phyloP scores from a whole-genome alignment of 2,797 vertebrate genomes.

The Sardinella longiceps region DNA sequence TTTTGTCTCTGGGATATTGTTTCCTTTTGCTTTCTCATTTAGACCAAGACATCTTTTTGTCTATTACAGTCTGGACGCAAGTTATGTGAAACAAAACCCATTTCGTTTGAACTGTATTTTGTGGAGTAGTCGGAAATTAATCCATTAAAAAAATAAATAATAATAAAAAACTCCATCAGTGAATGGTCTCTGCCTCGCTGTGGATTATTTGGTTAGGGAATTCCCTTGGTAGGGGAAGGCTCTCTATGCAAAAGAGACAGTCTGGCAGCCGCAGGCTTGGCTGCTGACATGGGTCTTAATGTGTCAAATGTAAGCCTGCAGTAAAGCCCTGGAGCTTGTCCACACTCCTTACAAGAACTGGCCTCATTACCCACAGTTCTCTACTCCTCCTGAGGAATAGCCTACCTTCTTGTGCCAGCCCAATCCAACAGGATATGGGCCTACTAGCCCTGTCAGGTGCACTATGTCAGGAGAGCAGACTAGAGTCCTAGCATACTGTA shows the following conservation, averaged over 20 bases:
- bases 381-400: not conserved
- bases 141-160: not conserved
- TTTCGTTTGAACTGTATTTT: no score
- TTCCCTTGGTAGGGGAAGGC: not conserved
- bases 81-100: not conserved
- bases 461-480: not conserved
- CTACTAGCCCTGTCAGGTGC: not conserved
- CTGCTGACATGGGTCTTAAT: not conserved
- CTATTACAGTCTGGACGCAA: not conserved
- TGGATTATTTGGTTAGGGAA: not conserved
- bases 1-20: not conserved
- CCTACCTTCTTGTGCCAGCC: not conserved
- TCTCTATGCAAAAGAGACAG: not conserved
- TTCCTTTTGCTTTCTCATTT: not conserved
- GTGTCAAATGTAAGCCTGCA: not conserved
- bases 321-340: conserved; percentile 16
- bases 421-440: not conserved
- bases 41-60: not conserved
- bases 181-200: not conserved
- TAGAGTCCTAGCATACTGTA: not conserved
- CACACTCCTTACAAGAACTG: not conserved
- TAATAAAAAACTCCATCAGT: not conserved
- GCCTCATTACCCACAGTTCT: not conserved
- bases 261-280: not conserved
- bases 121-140: not conserved